These are phyloP conservation scores for Ischnura elegans DNA, from an alignment of 2,888 invertebrate genomes.

Conservation along the genomic window DNA sequence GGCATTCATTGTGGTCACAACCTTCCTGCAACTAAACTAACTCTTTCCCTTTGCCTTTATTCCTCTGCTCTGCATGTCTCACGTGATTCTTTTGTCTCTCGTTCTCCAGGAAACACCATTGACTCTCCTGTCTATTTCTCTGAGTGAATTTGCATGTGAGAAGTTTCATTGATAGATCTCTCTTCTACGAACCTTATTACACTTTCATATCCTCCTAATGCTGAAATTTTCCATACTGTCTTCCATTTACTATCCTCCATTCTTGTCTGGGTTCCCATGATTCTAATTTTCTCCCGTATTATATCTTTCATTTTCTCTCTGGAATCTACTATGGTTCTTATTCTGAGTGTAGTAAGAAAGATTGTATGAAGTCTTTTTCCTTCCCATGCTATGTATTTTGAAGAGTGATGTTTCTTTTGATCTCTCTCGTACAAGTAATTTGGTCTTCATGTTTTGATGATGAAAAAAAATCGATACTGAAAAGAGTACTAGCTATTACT, in stretches of 20 bases:
- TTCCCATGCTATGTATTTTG: neutral
- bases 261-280: neutral
- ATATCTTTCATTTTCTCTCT: neutral
- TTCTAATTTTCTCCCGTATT: neutral
- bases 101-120: neutral
- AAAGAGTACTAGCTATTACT: too few species aligned
- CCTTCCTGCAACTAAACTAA: neutral
- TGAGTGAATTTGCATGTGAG: conserved; percentile 46
- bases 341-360: neutral
- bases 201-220: neutral
- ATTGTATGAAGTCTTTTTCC: neutral
- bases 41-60: neutral
- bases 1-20: neutral
- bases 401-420: neutral
- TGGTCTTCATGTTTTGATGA: too few species aligned
- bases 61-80: neutral
- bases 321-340: neutral
- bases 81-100: neutral
- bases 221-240: neutral
- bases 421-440: too few species aligned
- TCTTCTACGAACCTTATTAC: conserved; percentile 34
- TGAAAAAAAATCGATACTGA: too few species aligned
- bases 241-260: neutral
- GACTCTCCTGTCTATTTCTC: neutral
- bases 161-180: conserved; percentile 61